Percentiles rank a stretch among this genome's conserved stretches.
phyloP scores from a whole-genome alignment of 2,113 vertebrate species.

The Etheostoma cragini region DNA sequence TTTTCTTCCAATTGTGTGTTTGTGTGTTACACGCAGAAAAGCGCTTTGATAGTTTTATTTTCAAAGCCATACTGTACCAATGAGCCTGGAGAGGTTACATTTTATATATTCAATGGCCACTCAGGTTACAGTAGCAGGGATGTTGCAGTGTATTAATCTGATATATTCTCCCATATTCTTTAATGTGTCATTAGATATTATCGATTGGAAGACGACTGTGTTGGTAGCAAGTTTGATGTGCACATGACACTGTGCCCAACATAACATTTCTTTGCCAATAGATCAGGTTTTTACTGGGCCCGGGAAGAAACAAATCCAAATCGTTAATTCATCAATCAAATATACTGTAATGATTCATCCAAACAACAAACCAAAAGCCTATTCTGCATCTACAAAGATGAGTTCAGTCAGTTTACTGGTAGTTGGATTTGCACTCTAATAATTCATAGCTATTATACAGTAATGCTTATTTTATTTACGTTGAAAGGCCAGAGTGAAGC shows the following conservation, averaged over 20 bases:
- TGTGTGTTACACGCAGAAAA: background rate
- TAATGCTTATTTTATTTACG: too few relatives aligned
- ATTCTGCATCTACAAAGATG: too few relatives aligned
- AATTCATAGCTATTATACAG: too few relatives aligned
- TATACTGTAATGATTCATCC: too few relatives aligned
- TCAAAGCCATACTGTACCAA: conserved; percentile 10
- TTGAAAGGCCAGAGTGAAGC: too few relatives aligned
- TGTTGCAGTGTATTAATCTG: background rate
- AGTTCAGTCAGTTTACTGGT: too few relatives aligned
- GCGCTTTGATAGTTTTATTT: conserved; percentile 14
- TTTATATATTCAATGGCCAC: background rate
- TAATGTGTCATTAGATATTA: conserved; percentile 9
- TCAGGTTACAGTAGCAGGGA: background rate
- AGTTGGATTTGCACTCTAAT: too few relatives aligned
- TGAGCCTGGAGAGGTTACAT: conserved; percentile 3
- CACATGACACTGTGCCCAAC: background rate
- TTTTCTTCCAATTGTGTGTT: background rate
- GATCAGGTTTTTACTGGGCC: too few relatives aligned
- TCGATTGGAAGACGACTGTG: background rate
- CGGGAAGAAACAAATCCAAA: too few relatives aligned
- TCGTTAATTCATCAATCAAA: too few relatives aligned
- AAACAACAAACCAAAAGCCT: too few relatives aligned
- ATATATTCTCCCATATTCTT: background rate
- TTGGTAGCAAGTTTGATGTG: background rate
- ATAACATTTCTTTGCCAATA: too few relatives aligned